phyloP scores from a whole-genome alignment of 2,113 vertebrate genomes.

The Notiomystis cincta region DNA sequence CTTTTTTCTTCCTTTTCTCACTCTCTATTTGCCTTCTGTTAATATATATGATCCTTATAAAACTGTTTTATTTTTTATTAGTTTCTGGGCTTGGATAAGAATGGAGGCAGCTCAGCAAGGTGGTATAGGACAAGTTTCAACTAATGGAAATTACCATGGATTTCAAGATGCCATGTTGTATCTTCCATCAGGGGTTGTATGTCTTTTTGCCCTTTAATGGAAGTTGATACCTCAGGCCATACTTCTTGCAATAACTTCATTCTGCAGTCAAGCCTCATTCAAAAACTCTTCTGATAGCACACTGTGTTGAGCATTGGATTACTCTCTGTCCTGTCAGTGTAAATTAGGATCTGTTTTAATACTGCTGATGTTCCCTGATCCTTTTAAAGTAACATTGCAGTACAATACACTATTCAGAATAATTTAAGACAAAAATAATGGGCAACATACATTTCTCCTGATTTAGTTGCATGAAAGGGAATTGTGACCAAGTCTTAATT shows the following conservation, averaged over 20 bases:
- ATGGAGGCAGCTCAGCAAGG: neutral
- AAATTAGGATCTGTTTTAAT: slow-evolving; percentile 32
- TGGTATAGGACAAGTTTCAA: neutral
- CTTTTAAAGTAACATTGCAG: neutral
- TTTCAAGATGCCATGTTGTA: neutral
- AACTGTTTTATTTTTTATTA: neutral
- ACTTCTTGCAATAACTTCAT: neutral
- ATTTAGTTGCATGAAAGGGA: neutral
- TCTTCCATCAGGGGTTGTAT: neutral
- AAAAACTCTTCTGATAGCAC: neutral
- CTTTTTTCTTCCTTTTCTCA: neutral
- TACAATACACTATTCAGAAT: neutral
- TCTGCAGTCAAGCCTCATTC: neutral
- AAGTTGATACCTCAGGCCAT: neutral
- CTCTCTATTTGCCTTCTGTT: neutral
- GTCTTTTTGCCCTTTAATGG: neutral
- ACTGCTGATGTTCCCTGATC: neutral
- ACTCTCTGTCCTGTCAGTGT: neutral
- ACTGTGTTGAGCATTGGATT: neutral
- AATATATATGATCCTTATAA: neutral
- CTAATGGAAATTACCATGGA: neutral
- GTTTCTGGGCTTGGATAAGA: neutral
- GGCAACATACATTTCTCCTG: neutral
- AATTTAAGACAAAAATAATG: slow-evolving; percentile 54
- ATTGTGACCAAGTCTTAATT: neutral